Evolutionary conservation across 2,797 vertebrate genomes (phyloP), one percentile per base, ranked within the genome.

Genomic region (Distichodus sexfasciatus): DNA sequence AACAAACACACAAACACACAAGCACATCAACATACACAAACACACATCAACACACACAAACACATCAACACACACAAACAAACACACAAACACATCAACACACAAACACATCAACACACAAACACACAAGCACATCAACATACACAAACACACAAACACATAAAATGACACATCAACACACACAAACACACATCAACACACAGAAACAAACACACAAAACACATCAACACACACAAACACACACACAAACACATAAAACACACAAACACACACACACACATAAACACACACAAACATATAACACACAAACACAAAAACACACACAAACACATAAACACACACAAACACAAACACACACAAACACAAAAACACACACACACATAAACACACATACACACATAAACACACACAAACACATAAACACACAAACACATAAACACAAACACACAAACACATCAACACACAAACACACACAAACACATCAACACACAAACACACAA

Each of bases 31-130:
- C 3, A 51, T 3, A 15, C 44, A 59, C 23, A 57, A 47, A 66
- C 51, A 72, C 31, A 14, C 7, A 23, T n/a, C n/a, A n/a, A n/a
- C 11, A 59, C 66, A 76, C 10, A 65, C 31, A 67, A 12, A 50
- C 17, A n/a, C n/a, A n/a, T n/a, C n/a, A n/a, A 33, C 4, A 64
- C 31, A 64, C 3, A 51, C 6, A 15, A 35, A 59, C 23, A 57
- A 47, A 66, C 51, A 72, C 31, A 14, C 7, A 23, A 35, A 41
- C 26, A 57, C 11, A n/a, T n/a, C n/a, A n/a, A 59, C 66, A 76
- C 10, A 65, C 31, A 67, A 12, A 50, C 17, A 33, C 4, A 64
- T 19, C 48, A 1, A 51, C 6, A 15, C 44, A 59, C 23, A 57
- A 47, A 66, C 51, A 72, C 31, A 14, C 7, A 23, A 35, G 41